These are phyloP conservation scores for Macaria liturata DNA, from an alignment of 2,888 invertebrate genomes.

Conservation along the genomic window DNA sequence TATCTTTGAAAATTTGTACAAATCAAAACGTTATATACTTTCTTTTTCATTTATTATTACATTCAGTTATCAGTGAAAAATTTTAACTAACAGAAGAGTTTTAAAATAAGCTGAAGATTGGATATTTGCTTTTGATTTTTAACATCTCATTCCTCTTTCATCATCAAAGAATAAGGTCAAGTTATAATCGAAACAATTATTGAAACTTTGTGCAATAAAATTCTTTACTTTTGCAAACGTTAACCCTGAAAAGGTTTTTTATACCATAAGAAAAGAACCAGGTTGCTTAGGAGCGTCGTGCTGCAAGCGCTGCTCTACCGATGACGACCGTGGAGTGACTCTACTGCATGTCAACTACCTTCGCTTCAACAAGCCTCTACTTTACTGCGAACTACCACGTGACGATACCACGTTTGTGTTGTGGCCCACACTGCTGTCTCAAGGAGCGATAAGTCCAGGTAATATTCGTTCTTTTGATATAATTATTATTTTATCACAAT, in stretches of 20 bases:
- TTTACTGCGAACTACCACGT: conserved; percentile 17
- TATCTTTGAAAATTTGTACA: too few species aligned
- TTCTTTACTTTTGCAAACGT: too few species aligned
- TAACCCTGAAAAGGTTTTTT: too few species aligned
- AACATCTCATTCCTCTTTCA: too few species aligned
- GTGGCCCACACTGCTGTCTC: conserved; percentile 9
- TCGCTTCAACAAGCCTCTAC: conserved; percentile 31
- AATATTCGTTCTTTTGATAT: neutral
- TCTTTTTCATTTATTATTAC: too few species aligned
- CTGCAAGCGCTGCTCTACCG: conserved; percentile 60
- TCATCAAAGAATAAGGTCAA: too few species aligned
- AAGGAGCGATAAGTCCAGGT: neutral
- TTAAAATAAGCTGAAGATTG: conserved; percentile 7
- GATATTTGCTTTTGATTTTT: neutral
- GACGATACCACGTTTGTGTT: conserved; percentile 5
- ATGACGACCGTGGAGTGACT: conserved; percentile 38
- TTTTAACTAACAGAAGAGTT: neutral
- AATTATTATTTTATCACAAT: too few species aligned
- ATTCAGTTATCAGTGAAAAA: too few species aligned
- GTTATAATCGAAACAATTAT: too few species aligned
- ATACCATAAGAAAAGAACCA: conserved; percentile 34
- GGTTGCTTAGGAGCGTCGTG: conserved; percentile 72
- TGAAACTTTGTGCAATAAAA: too few species aligned
- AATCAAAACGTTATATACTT: too few species aligned
- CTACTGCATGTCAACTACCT: conserved; percentile 45